Evolutionary conservation across 2,113 vertebrate species (phyloP).

Genomic region (Hystrix brachyura): DNA sequence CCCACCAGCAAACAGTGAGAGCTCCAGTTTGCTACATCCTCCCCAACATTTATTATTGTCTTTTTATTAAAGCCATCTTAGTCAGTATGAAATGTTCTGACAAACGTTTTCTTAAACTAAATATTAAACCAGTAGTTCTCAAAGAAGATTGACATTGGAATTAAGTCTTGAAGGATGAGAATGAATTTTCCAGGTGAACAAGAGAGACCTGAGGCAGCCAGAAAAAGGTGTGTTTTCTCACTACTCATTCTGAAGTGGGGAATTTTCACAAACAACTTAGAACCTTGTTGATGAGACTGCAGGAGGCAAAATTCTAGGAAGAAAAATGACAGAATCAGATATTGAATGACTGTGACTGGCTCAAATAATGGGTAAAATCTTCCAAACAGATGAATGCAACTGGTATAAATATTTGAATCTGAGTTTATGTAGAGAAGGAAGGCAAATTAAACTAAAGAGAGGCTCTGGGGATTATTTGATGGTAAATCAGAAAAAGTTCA

Average conservation of each 20-base stretch:
- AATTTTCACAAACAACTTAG: conserved; percentile 9
- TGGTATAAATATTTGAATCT: conserved; percentile 17
- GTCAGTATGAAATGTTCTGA: neutral
- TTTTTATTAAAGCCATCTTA: neutral
- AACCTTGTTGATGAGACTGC: neutral
- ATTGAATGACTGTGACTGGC: neutral
- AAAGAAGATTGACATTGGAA: conserved; percentile 1
- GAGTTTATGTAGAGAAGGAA: neutral
- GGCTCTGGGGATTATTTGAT: neutral
- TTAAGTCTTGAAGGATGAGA: conserved; percentile 34
- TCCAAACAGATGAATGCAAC: conserved; percentile 16
- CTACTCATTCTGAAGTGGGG: neutral
- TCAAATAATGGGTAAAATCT: conserved; percentile 10
- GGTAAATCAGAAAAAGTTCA: neutral
- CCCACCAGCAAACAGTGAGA: neutral
- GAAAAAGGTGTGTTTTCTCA: neutral
- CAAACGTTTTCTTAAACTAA: conserved; percentile 62
- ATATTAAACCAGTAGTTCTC: conserved; percentile 21
- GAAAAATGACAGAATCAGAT: neutral
- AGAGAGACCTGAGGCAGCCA: neutral
- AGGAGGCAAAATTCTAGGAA: conserved; percentile 3
- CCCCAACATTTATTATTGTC: neutral
- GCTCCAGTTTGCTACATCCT: neutral
- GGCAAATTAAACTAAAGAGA: conserved; percentile 8
- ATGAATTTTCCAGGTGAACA: neutral